Evolutionary conservation across 30 jellyfish, hydroid and myxozoan species (phyloP).

Genomic region (Nemopilema nomurai): DNA sequence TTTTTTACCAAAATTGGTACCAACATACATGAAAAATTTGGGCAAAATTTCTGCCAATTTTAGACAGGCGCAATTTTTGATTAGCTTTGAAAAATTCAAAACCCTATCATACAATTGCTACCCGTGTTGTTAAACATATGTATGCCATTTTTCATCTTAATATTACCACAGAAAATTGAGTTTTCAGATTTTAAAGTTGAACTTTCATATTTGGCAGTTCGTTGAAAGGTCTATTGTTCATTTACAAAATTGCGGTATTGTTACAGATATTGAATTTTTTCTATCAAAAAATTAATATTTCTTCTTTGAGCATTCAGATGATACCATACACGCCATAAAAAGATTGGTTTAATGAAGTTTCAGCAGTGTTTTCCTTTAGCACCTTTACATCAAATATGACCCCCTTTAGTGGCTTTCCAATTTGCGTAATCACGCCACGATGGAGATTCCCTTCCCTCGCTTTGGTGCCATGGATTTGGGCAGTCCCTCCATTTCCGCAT

Average conservation of each 20-base stretch:
- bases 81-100: background rate
- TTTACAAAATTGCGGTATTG: background rate
- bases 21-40: background rate
- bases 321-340: background rate
- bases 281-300: background rate
- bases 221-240: background rate
- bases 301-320: background rate
- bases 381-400: background rate
- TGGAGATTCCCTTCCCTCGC: too few relatives aligned
- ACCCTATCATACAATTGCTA: constrained; percentile 1
- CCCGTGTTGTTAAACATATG: background rate
- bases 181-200: background rate
- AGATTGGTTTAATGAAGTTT: background rate
- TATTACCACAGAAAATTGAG: background rate
- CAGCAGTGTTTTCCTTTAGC: background rate
- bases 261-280: background rate
- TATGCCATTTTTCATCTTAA: background rate
- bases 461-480: too few relatives aligned
- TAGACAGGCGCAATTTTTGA: constrained; percentile 24
- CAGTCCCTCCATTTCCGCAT: too few relatives aligned
- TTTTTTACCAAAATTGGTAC: background rate
- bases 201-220: background rate
- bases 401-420: too few relatives aligned
- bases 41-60: background rate
- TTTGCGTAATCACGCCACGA: too few relatives aligned